phyloP scores from a whole-genome alignment of 2,888 invertebrate genomes.

The Pyrochroa serraticornis region DNA sequence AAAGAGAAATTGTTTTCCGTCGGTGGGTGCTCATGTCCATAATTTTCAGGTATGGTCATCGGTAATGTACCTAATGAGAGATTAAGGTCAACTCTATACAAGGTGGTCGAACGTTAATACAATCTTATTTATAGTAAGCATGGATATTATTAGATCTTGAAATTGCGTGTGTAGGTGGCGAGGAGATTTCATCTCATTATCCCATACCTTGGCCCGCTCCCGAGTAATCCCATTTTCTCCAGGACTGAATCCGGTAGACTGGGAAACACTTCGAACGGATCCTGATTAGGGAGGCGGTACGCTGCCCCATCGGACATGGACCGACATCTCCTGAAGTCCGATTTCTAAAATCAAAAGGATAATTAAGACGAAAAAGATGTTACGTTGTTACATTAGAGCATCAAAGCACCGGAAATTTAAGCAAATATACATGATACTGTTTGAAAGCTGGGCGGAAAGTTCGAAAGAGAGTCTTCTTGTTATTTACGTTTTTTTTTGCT shows the following conservation, averaged over 20 bases:
- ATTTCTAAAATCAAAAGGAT: conserved; percentile 35
- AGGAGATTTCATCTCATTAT: conserved; percentile 7
- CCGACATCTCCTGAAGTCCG: conserved; percentile 43
- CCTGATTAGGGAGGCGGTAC: conserved; percentile 30
- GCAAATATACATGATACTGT: no score
- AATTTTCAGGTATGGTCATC: conserved; percentile 11
- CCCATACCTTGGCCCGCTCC: conserved; percentile 47
- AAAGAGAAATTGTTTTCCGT: no score
- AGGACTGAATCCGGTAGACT: conserved; percentile 58
- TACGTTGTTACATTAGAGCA: background rate
- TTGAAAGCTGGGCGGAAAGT: no score
- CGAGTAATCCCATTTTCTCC: conserved; percentile 56
- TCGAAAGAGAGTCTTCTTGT: no score
- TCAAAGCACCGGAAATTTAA: no score
- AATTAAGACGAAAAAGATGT: background rate
- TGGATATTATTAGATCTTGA: background rate
- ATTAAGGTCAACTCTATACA: conserved; percentile 15
- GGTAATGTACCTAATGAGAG: background rate
- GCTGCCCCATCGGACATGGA: conserved; percentile 53
- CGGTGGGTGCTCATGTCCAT: background rate
- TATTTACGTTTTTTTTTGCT: no score
- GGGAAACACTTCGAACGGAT: conserved; percentile 54
- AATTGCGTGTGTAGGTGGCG: background rate
- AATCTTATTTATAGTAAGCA: background rate
- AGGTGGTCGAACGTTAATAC: conserved; percentile 3